A percentile compares a stretch with the other conserved stretches of the same genome.
Evolutionary conservation across 2,888 invertebrate species (phyloP).

Genomic region (Fragum fragum): DNA sequence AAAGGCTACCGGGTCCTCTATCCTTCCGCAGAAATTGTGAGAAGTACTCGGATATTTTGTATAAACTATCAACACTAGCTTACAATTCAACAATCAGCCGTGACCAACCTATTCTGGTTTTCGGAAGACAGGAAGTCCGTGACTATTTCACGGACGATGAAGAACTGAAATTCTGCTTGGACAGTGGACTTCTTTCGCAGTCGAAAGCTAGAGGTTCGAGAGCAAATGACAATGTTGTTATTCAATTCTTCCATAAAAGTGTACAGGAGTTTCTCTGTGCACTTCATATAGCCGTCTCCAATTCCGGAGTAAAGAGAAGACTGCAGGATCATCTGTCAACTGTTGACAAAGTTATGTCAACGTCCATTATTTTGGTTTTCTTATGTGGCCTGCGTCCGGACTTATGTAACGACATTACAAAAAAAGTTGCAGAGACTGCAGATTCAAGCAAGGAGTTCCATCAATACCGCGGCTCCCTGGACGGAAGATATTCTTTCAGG

Average conservation of each 20-base stretch:
- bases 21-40: conserved; percentile 8
- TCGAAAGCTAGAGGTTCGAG: conserved; percentile 6
- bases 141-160: not conserved
- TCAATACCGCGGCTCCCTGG: not conserved
- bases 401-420: not conserved
- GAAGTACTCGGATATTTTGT: conserved; percentile 15
- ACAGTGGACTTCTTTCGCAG: conserved; percentile 26
- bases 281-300: conserved; percentile 5
- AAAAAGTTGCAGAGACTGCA: not conserved
- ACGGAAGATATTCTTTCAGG: conserved; percentile 6
- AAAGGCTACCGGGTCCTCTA: conserved; percentile 6
- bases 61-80: not conserved
- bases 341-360: conserved; percentile 1
- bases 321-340: not conserved
- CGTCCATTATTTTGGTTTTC: conserved; percentile 23
- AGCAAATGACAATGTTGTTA: conserved; percentile 19
- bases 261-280: conserved; percentile 25
- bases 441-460: not conserved
- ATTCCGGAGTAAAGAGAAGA: not conserved
- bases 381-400: conserved; percentile 13
- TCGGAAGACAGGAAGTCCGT: not conserved
- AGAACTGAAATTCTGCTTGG: conserved; percentile 4
- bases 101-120: conserved; percentile 15
- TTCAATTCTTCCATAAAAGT: conserved; percentile 26
- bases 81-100: conserved; percentile 1